Base-by-base conservation (phyloP, 2,113 vertebrate genomes). In the Aphyosemion australe region DNA sequence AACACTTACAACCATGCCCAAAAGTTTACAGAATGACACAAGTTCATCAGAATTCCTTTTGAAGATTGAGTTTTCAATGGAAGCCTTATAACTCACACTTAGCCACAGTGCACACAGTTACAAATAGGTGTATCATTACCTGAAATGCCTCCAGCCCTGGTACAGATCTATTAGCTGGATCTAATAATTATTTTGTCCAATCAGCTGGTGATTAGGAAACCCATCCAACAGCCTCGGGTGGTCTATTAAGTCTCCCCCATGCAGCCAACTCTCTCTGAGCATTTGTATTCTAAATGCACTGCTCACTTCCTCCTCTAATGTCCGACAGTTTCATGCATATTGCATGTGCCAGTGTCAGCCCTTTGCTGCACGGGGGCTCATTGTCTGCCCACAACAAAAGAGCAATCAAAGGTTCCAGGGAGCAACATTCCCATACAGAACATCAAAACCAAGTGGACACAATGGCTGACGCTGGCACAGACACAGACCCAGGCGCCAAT, bases 271-370 rank as follows among this genome's bases (percentile, higher is more conserved):
- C 32, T 34, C 49, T 66, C 32, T 34, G 31, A 65, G 59, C 68
- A 79, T 87, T 81, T 84, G 74, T 82, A 86, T 89, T 86, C 82
- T 58, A 70, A 71, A 62, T 49, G 80, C 70, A n/a, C 56, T 13
- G 48, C 55, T 73, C 71, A 37, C 61, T 65, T 61, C 68, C 55
- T 65, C 45, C 59, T 73, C 50, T 52, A 32, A 52, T 79, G 74
- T 79, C 72, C 51, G 18, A 78, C 61, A 77, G 67, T 50, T 66
- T 83, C 82, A 87, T 88, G 79, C 78, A 90, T 90, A 84, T 83
- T 83, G 50, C 74, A 91, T 89, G 70, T 9, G 20, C 46, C 2
- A 19, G n/a, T 50, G n/a, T 76, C 82, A 63, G 53, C 61, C 62
- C 54, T 64, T 51, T 69, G 70, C 73, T 73, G 64, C 61, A 20